phyloP scores from a whole-genome alignment of 2,888 invertebrate species.

The Mythimna albipuncta region DNA sequence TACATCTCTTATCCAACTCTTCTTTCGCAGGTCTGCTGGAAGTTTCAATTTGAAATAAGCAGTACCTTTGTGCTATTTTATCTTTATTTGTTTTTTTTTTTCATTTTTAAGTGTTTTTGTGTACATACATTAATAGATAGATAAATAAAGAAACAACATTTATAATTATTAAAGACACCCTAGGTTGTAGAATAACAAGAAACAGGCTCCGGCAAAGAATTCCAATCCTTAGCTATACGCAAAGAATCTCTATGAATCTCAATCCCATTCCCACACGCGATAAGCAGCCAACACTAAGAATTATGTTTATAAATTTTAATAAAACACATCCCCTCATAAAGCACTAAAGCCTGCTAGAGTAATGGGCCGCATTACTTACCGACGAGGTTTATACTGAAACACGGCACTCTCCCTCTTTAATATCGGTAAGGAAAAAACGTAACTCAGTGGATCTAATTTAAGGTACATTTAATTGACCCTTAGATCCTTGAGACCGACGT shows the following conservation, averaged over 20 bases:
- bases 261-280: slow-evolving; percentile 46
- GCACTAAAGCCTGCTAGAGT: slow-evolving; percentile 59
- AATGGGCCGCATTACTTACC: slow-evolving; percentile 68
- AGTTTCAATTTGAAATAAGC: too few relatives aligned
- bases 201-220: too few relatives aligned
- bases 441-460: slow-evolving; percentile 51
- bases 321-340: slow-evolving; percentile 64
- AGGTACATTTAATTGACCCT: slow-evolving; percentile 59
- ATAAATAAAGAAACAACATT: too few relatives aligned
- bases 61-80: too few relatives aligned
- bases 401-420: slow-evolving; percentile 51
- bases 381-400: slow-evolving; percentile 45
- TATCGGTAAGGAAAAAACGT: slow-evolving; percentile 61
- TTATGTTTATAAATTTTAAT: slow-evolving; percentile 78
- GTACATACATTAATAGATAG: too few relatives aligned
- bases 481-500: slow-evolving; percentile 36
- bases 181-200: too few relatives aligned
- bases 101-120: too few relatives aligned
- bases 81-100: too few relatives aligned
- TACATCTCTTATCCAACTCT: too few relatives aligned
- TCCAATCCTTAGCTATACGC: too few relatives aligned
- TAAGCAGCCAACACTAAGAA: slow-evolving; percentile 76
- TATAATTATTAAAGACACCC: too few relatives aligned
- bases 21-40: too few relatives aligned
- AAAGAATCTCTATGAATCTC: slow-evolving; percentile 12